Evolutionary conservation across 1,140 invertebrate genomes (phyloP).

Genomic region (Ptiloglossa arizonensis): DNA sequence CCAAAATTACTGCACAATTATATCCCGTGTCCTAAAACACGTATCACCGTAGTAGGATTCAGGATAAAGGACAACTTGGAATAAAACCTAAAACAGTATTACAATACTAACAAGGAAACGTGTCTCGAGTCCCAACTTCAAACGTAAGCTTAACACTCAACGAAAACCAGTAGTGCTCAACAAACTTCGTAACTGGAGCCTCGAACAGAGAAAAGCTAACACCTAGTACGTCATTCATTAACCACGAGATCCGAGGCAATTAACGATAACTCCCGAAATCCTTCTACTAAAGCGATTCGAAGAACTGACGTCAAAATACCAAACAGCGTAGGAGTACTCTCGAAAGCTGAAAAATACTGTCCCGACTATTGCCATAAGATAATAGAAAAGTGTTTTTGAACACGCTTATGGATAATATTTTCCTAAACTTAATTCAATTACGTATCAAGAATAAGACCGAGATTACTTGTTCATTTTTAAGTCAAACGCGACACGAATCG

Average conservation of each 20-base stretch:
- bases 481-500: no score
- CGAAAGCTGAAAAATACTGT: no score
- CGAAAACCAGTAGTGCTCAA: conserved; percentile 10
- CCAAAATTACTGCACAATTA: no score
- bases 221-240: conserved; percentile 21
- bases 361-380: no score
- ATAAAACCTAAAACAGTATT: background rate
- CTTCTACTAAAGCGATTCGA: background rate
- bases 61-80: background rate
- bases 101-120: background rate
- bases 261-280: conserved; percentile 14
- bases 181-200: conserved; percentile 25
- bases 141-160: conserved; percentile 1
- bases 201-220: conserved; percentile 11
- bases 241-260: background rate
- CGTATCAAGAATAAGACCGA: no score
- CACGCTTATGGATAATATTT: no score
- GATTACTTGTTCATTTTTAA: no score
- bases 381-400: no score
- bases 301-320: conserved; percentile 8
- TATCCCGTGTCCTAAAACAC: background rate
- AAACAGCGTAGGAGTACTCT: background rate
- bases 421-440: no score
- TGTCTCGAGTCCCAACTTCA: background rate
- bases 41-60: background rate